Conservation (phyloP, 2,797 vertebrate species). For the Apodemus agrarius region DNA sequence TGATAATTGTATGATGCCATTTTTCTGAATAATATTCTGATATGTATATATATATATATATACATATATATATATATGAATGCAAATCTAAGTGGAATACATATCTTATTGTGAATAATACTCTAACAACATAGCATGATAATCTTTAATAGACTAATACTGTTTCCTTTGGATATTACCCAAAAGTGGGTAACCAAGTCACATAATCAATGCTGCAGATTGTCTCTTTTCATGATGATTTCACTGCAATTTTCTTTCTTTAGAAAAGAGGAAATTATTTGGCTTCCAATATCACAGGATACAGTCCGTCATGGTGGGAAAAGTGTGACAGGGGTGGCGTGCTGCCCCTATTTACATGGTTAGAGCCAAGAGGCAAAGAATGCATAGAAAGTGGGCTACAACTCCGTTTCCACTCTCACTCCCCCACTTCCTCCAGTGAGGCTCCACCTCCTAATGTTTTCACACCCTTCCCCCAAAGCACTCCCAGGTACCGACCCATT, state of each 20-base stretch:
- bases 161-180: background rate
- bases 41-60: no score
- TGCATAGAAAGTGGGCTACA: background rate
- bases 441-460: no score
- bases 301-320: background rate
- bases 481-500: background rate
- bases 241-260: background rate
- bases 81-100: background rate
- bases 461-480: background rate
- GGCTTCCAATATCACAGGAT: no score
- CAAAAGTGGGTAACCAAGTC: background rate
- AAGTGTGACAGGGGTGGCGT: background rate
- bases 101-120: background rate
- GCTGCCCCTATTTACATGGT: background rate
- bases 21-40: background rate
- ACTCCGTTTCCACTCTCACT: background rate
- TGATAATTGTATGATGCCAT: background rate
- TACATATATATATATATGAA: no score
- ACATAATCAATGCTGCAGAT: background rate
- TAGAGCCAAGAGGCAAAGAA: background rate
- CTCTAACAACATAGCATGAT: background rate
- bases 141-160: background rate
- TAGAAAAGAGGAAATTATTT: background rate
- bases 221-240: background rate
- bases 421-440: background rate